Evolutionary conservation across 2,113 vertebrate genomes (phyloP), one percentile per base, ranked within the genome.

Genomic region (Gambusia holbrooki): DNA sequence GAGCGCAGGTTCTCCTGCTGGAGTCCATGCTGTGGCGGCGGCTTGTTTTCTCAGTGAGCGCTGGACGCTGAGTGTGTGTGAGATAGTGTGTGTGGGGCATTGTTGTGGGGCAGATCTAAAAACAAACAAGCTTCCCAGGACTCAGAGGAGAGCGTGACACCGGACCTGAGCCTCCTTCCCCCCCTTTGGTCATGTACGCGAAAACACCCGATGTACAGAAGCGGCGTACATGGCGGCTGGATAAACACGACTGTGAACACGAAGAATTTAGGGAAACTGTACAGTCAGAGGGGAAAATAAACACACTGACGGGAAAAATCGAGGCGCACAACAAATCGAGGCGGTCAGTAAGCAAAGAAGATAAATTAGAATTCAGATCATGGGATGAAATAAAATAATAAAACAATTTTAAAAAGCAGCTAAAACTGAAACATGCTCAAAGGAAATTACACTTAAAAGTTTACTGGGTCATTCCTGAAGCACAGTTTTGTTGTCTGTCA

Each of bases 11-110:
- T 88, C 88, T 90, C 89, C 90, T 82, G 90, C 89, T 90, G 71
- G 82, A 71, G 80, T 69, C 51, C 76, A 85, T 93, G 93, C 93
- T 94, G 90, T 91, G 89, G 90, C 85, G 86, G 85, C 62, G 10
- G 66, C 69, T 88, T 94, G 88, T 95, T 95, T 94, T 94, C 82
- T 91, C 81, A 92, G 91, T 30, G 66, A 85, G 85, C 79, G 74
- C 80, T 73, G 84, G 17, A 69, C 27, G 14, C 73, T 65, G 65
- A 71, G 66, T 83, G 84, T 72, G 27, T 77, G 81, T n/a, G 76
- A 83, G 81, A 88, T 80, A 79, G 80, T 76, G 84, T 84, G 84
- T 85, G 83, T 63, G 37, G 14, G 60, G 84, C 76, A 92, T 93
- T 92, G 89, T 91, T 92, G 87, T 84, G 76, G 66, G 48, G 75